Percentiles rank a stretch among this genome's conserved stretches.
These are phyloP conservation scores for Synanthedon vespiformis DNA, from an alignment of 2,888 invertebrate species.

Conservation along the genomic window DNA sequence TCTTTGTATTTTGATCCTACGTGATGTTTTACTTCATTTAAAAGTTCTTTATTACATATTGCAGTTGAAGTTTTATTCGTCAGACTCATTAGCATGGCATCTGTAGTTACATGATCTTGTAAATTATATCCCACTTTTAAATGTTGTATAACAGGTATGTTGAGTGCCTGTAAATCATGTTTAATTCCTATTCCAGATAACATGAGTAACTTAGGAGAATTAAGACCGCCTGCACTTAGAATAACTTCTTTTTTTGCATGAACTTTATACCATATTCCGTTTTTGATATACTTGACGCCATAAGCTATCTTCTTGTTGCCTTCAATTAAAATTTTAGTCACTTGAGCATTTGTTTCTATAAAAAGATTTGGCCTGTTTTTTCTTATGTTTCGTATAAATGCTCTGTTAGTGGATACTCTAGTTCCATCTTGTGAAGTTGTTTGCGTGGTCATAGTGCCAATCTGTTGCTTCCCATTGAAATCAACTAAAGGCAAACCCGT, in stretches of 20 bases:
- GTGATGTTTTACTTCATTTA: conserved; percentile 44
- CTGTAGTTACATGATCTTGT: conserved; percentile 76
- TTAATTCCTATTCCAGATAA: conserved; percentile 74
- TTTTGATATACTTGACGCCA: conserved; percentile 32
- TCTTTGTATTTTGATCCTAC: conserved; percentile 26
- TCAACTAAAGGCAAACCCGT: conserved; percentile 69
- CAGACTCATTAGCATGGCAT: conserved; percentile 63
- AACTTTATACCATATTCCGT: conserved; percentile 21
- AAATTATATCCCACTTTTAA: conserved; percentile 78
- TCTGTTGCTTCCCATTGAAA: conserved; percentile 64
- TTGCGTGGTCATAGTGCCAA: conserved; percentile 74
- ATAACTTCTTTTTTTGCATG: conserved; percentile 71
- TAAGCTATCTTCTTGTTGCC: conserved; percentile 23
- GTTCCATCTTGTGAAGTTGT: conserved; percentile 69
- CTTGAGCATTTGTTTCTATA: conserved; percentile 60
- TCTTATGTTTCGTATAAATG: conserved; percentile 74
- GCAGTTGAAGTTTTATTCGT: conserved; percentile 62
- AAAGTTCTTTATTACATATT: conserved; percentile 31
- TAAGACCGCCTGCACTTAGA: conserved; percentile 69
- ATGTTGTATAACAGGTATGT: conserved; percentile 69
- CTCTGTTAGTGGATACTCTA: conserved; percentile 72
- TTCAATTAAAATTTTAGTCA: conserved; percentile 69
- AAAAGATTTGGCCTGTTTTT: conserved; percentile 54
- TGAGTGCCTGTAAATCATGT: conserved; percentile 44
- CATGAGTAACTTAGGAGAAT: conserved; percentile 73